phyloP scores from a whole-genome alignment of 2,113 vertebrate species.

The Poecilia latipinna region DNA sequence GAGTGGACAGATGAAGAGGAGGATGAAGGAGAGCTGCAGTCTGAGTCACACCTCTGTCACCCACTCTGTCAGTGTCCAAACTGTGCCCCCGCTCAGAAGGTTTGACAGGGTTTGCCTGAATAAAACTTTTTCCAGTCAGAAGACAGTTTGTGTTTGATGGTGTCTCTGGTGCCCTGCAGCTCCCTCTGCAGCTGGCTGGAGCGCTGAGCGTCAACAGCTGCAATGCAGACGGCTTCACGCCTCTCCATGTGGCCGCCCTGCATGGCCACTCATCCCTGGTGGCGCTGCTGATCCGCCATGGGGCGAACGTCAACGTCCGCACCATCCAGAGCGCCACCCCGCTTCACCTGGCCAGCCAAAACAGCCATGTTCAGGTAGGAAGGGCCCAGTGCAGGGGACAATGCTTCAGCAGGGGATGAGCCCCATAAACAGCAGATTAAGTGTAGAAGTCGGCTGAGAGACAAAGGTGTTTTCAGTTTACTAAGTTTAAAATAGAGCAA shows the following conservation, averaged over 20 bases:
- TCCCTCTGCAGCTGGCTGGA: slow-evolving; percentile 74
- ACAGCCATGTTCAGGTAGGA: slow-evolving; percentile 86
- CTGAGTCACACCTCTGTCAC: slow-evolving; percentile 86
- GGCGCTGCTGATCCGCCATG: slow-evolving; percentile 83
- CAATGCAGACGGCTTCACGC: slow-evolving; percentile 83
- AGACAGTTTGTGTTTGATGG: not conserved
- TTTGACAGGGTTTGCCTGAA: slow-evolving; percentile 32
- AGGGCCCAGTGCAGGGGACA: too few species aligned
- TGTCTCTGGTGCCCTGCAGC: slow-evolving; percentile 30
- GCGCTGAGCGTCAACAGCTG: slow-evolving; percentile 87
- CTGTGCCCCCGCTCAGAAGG: slow-evolving; percentile 92
- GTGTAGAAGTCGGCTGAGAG: too few species aligned
- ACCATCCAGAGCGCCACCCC: slow-evolving; percentile 83
- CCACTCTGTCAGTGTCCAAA: slow-evolving; percentile 92
- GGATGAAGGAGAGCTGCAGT: slow-evolving; percentile 57
- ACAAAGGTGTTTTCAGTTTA: too few species aligned
- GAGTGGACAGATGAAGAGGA: slow-evolving; percentile 92
- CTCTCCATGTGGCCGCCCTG: slow-evolving; percentile 88
- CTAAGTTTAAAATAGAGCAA: too few species aligned
- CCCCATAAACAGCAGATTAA: too few species aligned
- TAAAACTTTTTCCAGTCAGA: not conserved
- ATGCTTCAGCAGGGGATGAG: too few species aligned
- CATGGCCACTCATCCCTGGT: slow-evolving; percentile 83
- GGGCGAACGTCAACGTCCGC: slow-evolving; percentile 82
- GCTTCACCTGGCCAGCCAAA: slow-evolving; percentile 92